A percentile compares a stretch with the other conserved stretches of the same genome.
These are phyloP conservation scores for Terrapene triunguis DNA, from an alignment of 2,113 vertebrate genomes.

Conservation along the genomic window DNA sequence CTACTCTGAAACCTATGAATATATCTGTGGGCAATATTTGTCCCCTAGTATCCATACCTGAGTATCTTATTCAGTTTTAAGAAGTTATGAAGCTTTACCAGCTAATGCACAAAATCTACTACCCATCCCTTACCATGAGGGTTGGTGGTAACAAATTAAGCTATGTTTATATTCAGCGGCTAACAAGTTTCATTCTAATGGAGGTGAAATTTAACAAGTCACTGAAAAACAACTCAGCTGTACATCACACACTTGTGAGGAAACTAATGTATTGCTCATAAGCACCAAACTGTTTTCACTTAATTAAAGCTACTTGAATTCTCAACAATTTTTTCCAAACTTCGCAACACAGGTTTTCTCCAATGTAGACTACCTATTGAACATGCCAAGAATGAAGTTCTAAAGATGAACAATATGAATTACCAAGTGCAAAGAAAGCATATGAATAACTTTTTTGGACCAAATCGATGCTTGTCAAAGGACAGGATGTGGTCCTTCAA, in stretches of 20 bases:
- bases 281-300: background rate
- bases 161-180: background rate
- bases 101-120: background rate
- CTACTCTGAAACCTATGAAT: too few relatives aligned
- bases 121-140: background rate
- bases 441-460: background rate
- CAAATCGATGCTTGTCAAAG: background rate
- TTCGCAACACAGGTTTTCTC: background rate
- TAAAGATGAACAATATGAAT: background rate
- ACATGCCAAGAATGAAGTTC: background rate
- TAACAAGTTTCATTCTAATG: background rate
- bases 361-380: background rate
- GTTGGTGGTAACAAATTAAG: background rate
- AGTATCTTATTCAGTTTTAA: background rate
- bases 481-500: background rate
- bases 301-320: background rate
- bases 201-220: background rate
- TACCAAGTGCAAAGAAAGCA: background rate
- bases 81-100: background rate
- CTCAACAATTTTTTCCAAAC: background rate
- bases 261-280: background rate
- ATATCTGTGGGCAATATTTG: background rate
- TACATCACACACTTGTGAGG: background rate
- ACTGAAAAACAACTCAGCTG: background rate
- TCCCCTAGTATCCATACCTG: background rate